Evolutionary conservation across 2,797 vertebrate genomes (phyloP).

Genomic region (Oreonectes daqikongensis): DNA sequence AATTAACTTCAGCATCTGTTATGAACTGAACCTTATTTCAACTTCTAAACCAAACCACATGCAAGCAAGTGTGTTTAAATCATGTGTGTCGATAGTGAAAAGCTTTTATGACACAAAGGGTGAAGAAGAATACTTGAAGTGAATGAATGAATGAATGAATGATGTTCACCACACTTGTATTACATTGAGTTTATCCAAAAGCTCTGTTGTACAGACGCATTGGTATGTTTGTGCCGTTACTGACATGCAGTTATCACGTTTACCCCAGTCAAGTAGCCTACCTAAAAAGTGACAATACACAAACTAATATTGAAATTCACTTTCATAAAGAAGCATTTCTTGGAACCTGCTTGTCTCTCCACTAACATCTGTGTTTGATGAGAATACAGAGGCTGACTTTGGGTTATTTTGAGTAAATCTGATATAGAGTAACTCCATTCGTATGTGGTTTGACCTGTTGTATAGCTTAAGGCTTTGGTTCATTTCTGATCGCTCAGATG

Average conservation of each 20-base stretch:
- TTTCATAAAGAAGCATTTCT: conserved; percentile 7
- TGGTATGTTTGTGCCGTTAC: neutral
- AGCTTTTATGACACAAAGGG: neutral
- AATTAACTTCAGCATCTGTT: conserved; percentile 13
- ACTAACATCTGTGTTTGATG: conserved; percentile 21
- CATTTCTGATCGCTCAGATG: neutral
- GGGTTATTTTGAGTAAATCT: conserved; percentile 8
- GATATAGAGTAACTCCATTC: neutral
- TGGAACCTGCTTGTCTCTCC: conserved; percentile 27
- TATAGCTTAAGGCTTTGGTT: neutral
- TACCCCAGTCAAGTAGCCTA: neutral
- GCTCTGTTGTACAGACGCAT: neutral
- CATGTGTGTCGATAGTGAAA: neutral
- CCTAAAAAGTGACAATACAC: no score
- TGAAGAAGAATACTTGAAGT: neutral
- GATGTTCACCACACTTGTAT: neutral
- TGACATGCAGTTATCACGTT: conserved; percentile 3
- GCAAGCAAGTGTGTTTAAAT: neutral
- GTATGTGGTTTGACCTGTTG: neutral
- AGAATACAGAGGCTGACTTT: conserved; percentile 8
- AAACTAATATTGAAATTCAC: conserved; percentile 4
- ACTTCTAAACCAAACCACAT: conserved; percentile 10
- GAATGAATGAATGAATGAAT: neutral
- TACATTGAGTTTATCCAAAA: conserved; percentile 2
- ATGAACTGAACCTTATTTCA: neutral